A percentile compares a stretch with the other conserved stretches of the same genome.
These are phyloP conservation scores for Cyrtorhinus lividipennis DNA, from an alignment of 1,140 invertebrate species.

Conservation along the genomic window DNA sequence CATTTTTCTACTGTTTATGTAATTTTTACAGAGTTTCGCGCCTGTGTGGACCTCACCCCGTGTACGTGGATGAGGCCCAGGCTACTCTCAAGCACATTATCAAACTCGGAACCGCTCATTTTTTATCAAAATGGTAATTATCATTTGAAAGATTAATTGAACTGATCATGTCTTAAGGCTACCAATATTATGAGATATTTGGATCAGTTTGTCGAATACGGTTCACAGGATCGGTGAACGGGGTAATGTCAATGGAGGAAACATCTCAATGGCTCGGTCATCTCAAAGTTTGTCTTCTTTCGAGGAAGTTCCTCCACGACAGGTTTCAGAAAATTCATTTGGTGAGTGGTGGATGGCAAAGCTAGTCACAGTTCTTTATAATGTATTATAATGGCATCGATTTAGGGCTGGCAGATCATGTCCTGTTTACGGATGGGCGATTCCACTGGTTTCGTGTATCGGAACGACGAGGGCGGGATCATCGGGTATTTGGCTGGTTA, in stretches of 20 bases:
- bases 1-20: too few species aligned
- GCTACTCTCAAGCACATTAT: constrained; percentile 50
- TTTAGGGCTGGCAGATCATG: too few species aligned
- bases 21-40: constrained; percentile 34
- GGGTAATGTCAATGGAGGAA: neutral
- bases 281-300: neutral
- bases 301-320: neutral
- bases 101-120: constrained; percentile 42
- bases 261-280: neutral
- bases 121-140: constrained; percentile 40
- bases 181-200: neutral
- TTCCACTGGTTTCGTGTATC: too few species aligned
- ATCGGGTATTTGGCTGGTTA: too few species aligned
- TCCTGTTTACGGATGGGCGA: too few species aligned
- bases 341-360: neutral
- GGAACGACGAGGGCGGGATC: too few species aligned
- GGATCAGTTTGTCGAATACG: too few species aligned
- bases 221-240: neutral
- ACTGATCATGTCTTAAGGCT: neutral
- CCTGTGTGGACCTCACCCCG: constrained; percentile 38
- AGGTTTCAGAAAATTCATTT: neutral
- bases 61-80: constrained; percentile 53
- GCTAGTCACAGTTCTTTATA: too few species aligned
- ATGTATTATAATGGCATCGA: too few species aligned
- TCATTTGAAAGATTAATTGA: neutral